Percentiles rank a stretch among this genome's conserved stretches.
phyloP scores from a whole-genome alignment of 2,113 vertebrate species.

The Neogale vison region DNA sequence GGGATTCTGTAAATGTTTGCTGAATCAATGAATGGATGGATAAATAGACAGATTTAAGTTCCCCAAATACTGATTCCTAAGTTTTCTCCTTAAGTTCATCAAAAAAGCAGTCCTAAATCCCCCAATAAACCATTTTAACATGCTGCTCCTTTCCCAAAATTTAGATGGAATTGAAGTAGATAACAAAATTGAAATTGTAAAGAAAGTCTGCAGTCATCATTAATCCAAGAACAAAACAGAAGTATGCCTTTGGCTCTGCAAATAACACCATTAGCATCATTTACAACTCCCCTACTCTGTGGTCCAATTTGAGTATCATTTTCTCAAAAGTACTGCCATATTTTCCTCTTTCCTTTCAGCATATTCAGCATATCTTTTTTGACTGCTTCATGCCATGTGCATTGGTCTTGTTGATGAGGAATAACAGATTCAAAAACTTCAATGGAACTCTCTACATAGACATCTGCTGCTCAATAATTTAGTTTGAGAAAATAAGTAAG shows the following conservation, averaged over 20 bases:
- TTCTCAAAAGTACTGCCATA: background rate
- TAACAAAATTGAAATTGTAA: background rate
- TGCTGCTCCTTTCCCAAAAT: background rate
- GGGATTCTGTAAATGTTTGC: background rate
- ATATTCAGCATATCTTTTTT: background rate
- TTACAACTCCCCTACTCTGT: background rate
- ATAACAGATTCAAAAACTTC: background rate
- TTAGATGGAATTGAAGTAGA: background rate
- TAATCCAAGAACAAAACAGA: slow-evolving; percentile 16
- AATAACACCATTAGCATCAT: background rate
- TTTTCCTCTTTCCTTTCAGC: background rate
- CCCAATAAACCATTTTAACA: background rate
- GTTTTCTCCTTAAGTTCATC: slow-evolving; percentile 38
- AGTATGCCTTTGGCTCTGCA: background rate
- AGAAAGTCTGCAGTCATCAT: background rate
- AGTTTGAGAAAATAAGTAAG: background rate
- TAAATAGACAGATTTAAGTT: background rate
- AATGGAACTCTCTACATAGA: background rate
- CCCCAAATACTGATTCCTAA: background rate
- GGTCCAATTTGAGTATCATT: background rate
- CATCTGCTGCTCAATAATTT: background rate
- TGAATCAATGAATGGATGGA: background rate
- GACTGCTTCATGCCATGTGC: background rate
- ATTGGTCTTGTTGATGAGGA: background rate
- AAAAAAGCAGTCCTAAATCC: background rate